These are phyloP conservation scores for Diadophis punctatus DNA, from an alignment of 2,113 vertebrate species.

Conservation along the genomic window DNA sequence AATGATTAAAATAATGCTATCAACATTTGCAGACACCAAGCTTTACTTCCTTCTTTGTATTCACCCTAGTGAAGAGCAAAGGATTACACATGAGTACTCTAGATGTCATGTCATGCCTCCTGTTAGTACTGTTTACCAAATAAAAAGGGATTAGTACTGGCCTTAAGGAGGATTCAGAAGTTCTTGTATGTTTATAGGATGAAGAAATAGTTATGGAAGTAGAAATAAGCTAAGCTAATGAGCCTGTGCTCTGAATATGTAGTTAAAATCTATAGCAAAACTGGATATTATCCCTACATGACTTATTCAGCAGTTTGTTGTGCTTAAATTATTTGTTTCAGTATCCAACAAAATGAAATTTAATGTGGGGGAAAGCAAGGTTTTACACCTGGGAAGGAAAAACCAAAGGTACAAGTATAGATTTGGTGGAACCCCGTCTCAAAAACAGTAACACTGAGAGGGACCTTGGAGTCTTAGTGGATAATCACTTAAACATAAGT, in stretches of 20 bases:
- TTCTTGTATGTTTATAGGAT: constrained; percentile 30
- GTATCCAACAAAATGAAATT: too few species aligned
- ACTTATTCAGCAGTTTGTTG: background rate
- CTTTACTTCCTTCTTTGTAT: constrained; percentile 38
- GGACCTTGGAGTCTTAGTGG: too few species aligned
- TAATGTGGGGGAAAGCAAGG: too few species aligned
- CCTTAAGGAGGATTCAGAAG: constrained; percentile 34
- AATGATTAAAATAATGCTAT: constrained; percentile 43
- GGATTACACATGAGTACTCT: background rate
- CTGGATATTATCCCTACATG: background rate
- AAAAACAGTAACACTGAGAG: too few species aligned
- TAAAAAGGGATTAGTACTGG: constrained; percentile 29
- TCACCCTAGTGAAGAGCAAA: constrained; percentile 22
- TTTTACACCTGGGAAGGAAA: too few species aligned
- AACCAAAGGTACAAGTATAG: too few species aligned
- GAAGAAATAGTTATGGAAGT: background rate
- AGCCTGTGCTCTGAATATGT: background rate
- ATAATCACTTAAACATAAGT: too few species aligned
- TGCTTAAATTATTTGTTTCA: background rate
- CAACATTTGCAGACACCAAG: constrained; percentile 40
- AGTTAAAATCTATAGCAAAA: background rate
- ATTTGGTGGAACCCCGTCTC: too few species aligned
- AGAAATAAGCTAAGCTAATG: constrained; percentile 14
- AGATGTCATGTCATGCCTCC: constrained; percentile 31
- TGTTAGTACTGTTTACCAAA: constrained; percentile 49